Conservation (phyloP, 2,113 vertebrate genomes). For the Halichoeres trimaculatus region DNA sequence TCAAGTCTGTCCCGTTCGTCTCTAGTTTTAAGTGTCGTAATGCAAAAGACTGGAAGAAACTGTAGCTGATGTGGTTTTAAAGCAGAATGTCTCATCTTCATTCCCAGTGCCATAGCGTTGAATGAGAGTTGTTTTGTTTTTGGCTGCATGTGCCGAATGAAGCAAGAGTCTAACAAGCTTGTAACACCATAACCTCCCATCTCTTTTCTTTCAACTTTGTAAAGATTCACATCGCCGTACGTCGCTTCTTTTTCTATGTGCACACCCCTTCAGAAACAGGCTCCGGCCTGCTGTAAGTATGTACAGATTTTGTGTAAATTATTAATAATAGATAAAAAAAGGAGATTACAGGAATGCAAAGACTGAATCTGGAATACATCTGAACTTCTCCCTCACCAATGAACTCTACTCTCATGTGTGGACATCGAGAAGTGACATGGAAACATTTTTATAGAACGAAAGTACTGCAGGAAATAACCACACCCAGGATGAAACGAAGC, state of each 20-base stretch:
- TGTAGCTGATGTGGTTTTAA: slow-evolving; percentile 6
- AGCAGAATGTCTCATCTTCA: slow-evolving; percentile 31
- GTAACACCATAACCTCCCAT: slow-evolving; percentile 35
- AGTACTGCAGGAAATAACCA: slow-evolving; percentile 55
- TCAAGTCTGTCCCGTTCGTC: slow-evolving; percentile 24
- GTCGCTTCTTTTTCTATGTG: slow-evolving; percentile 60
- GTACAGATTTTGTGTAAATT: slow-evolving; percentile 90
- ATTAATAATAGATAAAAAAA: slow-evolving; percentile 79
- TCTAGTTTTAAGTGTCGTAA: slow-evolving; percentile 35
- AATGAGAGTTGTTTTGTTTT: slow-evolving; percentile 30
- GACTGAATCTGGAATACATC: slow-evolving; percentile 70
- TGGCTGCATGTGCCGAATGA: slow-evolving; percentile 37
- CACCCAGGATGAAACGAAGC: slow-evolving; percentile 42
- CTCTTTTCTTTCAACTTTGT: slow-evolving; percentile 42
- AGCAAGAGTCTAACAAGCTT: slow-evolving; percentile 34
- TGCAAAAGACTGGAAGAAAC: slow-evolving; percentile 17
- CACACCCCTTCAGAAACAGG: slow-evolving; percentile 67
- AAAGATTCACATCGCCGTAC: slow-evolving; percentile 44
- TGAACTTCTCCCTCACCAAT: slow-evolving; percentile 60
- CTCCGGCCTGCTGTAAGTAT: slow-evolving; percentile 85
- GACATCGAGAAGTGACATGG: slow-evolving; percentile 46
- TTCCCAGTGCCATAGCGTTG: slow-evolving; percentile 35
- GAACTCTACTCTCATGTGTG: slow-evolving; percentile 65
- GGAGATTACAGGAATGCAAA: slow-evolving; percentile 39
- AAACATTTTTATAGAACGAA: slow-evolving; percentile 80